Conservation (phyloP, 1,140 invertebrate genomes). For the Zaprionus lachaisei region DNA sequence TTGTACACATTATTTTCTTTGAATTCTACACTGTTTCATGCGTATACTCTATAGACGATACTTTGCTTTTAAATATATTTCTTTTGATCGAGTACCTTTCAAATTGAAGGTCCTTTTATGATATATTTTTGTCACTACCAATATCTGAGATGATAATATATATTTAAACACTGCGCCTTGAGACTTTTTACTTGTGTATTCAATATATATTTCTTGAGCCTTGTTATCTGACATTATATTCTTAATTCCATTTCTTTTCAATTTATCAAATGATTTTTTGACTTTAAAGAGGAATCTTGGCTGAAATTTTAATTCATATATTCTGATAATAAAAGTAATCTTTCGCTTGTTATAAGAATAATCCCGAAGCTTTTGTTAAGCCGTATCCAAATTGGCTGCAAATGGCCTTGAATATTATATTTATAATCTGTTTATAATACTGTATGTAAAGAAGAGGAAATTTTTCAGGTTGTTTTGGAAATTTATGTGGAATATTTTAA, state of each 20-base stretch:
- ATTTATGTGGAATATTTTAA: not conserved
- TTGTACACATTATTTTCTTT: not conserved
- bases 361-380: not conserved
- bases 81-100: slow-evolving; percentile 8
- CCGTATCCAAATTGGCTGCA: not conserved
- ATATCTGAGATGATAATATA: not conserved
- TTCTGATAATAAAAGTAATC: not conserved
- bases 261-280: not conserved
- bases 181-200: too few species aligned
- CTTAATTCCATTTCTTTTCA: too few species aligned
- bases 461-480: not conserved
- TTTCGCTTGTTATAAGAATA: not conserved
- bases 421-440: not conserved
- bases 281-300: not conserved
- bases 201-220: not conserved
- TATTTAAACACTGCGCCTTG: not conserved
- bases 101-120: not conserved
- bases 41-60: not conserved
- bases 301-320: not conserved
- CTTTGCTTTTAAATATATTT: too few species aligned
- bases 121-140: not conserved
- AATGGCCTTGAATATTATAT: not conserved
- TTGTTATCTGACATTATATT: too few species aligned
- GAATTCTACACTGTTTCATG: not conserved
- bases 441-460: not conserved